A percentile compares a stretch with the other conserved stretches of the same genome.
These are phyloP conservation scores for Misgurnus mizolepis DNA, from an alignment of 2,113 vertebrate species.

Conservation along the genomic window DNA sequence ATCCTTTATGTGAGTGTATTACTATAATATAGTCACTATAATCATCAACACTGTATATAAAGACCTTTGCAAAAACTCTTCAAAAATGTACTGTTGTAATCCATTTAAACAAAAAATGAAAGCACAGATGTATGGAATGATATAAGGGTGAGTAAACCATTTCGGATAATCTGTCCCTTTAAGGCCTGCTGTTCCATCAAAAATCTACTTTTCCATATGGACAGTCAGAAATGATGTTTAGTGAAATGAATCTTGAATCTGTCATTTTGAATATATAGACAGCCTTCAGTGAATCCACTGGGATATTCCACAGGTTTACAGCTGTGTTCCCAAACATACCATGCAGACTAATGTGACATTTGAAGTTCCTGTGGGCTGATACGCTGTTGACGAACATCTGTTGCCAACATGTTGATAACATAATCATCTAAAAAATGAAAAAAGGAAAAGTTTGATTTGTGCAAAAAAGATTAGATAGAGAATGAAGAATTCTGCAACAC, in stretches of 20 bases:
- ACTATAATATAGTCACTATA: no score
- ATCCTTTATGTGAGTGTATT: no score
- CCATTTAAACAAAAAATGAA: no score
- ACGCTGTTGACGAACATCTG: conserved; percentile 31
- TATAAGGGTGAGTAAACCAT: no score
- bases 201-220: neutral
- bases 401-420: conserved; percentile 37
- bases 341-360: conserved; percentile 29
- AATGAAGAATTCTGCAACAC: conserved; percentile 13
- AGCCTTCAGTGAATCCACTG: conserved; percentile 12
- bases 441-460: neutral
- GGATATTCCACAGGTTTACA: conserved; percentile 32
- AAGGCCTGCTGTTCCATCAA: conserved; percentile 13
- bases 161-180: neutral
- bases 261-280: conserved; percentile 22
- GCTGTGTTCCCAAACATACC: conserved; percentile 12
- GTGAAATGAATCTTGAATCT: conserved; percentile 8
- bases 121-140: no score
- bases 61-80: neutral
- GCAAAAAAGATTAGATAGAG: conserved; percentile 14
- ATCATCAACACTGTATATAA: no score
- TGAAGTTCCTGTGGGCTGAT: conserved; percentile 26
- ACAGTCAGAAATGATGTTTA: neutral
- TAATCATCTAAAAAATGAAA: neutral
- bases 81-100: no score